phyloP scores from a whole-genome alignment of 2,888 invertebrate genomes.

The Drosophila meridiana region DNA sequence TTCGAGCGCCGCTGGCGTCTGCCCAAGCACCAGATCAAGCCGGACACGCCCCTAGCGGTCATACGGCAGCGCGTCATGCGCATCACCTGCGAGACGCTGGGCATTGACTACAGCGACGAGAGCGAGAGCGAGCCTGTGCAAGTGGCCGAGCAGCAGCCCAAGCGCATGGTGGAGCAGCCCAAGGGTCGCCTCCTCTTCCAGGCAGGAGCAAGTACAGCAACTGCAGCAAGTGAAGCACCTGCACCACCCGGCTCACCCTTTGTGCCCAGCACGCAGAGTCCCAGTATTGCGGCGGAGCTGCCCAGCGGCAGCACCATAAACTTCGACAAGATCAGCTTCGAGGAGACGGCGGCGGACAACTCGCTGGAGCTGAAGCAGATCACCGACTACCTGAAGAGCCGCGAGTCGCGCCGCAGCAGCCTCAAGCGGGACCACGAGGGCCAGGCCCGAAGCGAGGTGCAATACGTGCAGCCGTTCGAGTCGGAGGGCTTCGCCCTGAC shows the following conservation, averaged over 20 bases:
- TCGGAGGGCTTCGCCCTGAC: constrained; percentile 80
- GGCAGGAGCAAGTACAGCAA: neutral
- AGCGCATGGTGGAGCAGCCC: constrained; percentile 11
- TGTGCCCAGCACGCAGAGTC: constrained; percentile 74
- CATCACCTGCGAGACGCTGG: constrained; percentile 81
- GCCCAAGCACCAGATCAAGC: constrained; percentile 80
- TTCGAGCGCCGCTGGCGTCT: constrained; percentile 83
- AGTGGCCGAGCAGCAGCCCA: constrained; percentile 8
- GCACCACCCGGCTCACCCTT: constrained; percentile 47
- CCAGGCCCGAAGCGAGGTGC: constrained; percentile 62
- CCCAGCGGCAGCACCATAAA: constrained; percentile 71
- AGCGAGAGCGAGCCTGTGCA: constrained; percentile 26
- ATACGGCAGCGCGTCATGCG: constrained; percentile 81
- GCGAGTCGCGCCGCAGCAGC: constrained; percentile 78
- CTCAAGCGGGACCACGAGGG: constrained; percentile 67
- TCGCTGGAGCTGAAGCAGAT: constrained; percentile 81
- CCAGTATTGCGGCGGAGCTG: constrained; percentile 23
- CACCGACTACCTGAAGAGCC: constrained; percentile 82
- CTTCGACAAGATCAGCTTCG: constrained; percentile 83
- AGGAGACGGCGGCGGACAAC: constrained; percentile 67
- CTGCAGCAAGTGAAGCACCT: neutral
- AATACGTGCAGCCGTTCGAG: constrained; percentile 81
- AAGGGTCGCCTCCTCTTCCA: constrained; percentile 31
- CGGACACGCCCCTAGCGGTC: constrained; percentile 82
- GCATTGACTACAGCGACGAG: constrained; percentile 69